Conservation (phyloP, 1,140 invertebrate genomes). For the Trypoxylus dichotomus region DNA sequence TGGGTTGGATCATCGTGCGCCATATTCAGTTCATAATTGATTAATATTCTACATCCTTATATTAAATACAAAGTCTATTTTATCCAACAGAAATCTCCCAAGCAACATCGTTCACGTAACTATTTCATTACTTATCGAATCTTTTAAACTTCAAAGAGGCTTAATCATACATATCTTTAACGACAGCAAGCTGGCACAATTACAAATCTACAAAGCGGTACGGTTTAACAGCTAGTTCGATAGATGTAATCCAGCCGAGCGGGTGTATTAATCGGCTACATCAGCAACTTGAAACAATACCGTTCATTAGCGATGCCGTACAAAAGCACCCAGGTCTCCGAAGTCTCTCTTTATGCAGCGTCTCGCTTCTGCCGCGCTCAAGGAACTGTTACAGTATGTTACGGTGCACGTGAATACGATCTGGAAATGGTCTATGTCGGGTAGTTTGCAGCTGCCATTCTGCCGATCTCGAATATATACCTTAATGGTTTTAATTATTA, state of each 20-base stretch:
- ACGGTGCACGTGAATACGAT: neutral
- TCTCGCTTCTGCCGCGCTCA: neutral
- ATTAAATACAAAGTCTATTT: too few species aligned
- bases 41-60: too few species aligned
- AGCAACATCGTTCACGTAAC: too few species aligned
- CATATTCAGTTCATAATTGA: too few species aligned
- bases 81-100: too few species aligned
- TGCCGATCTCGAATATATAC: neutral
- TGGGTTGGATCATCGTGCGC: too few species aligned
- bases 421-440: neutral
- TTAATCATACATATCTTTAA: too few species aligned
- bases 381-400: neutral
- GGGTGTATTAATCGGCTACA: neutral
- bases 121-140: too few species aligned
- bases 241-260: neutral
- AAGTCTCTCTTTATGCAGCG: neutral
- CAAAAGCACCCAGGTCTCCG: neutral
- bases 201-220: neutral
- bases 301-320: neutral
- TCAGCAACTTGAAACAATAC: constrained; percentile 6
- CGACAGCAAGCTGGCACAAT: too few species aligned
- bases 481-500: constrained; percentile 3
- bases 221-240: neutral
- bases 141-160: too few species aligned
- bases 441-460: neutral